phyloP scores from a whole-genome alignment of 2,113 vertebrate species.

The Daboia siamensis region DNA sequence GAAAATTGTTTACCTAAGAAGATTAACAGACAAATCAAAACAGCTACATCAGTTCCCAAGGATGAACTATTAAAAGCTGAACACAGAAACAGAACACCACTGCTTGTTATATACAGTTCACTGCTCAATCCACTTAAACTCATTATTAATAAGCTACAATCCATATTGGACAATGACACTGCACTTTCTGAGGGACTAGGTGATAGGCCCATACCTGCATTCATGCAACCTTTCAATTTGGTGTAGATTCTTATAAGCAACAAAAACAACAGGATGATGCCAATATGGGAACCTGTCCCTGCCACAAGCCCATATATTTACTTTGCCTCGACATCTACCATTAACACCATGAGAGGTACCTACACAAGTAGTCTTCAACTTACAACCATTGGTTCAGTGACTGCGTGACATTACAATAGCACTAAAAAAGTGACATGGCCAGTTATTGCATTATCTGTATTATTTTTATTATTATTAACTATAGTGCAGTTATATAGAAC shows the following conservation, averaged over 20 bases:
- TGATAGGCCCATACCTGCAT: neutral
- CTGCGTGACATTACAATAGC: neutral
- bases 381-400: neutral
- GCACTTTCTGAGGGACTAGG: neutral
- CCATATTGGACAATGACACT: neutral
- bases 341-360: neutral
- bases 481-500: neutral
- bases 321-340: neutral
- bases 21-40: neutral
- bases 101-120: neutral
- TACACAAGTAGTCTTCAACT: neutral
- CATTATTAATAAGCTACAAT: neutral
- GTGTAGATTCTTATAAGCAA: neutral
- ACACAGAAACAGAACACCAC: neutral
- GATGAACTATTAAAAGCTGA: neutral
- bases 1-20: neutral
- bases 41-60: neutral
- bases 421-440: neutral
- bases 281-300: neutral
- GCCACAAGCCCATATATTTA: neutral
- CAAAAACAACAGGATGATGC: neutral
- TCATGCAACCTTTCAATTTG: neutral
- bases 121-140: neutral
- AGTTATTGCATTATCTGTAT: neutral
- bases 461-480: neutral